These are phyloP conservation scores for Nineta flava DNA, from an alignment of 2,888 invertebrate genomes.

Conservation along the genomic window DNA sequence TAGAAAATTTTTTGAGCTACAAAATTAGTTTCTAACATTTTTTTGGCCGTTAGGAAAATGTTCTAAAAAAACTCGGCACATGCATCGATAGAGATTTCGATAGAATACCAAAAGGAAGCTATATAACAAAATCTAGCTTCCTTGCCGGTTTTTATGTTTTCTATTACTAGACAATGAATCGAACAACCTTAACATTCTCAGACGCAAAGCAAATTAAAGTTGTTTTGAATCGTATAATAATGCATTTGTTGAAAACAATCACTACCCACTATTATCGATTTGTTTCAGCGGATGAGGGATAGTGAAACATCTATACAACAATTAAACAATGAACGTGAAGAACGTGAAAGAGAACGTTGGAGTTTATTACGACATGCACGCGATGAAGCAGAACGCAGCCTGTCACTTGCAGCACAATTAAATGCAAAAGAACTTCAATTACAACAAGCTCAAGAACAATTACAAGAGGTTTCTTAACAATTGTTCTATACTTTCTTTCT, in stretches of 20 bases:
- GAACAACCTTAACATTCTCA: too few species aligned
- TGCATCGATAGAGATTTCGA: too few species aligned
- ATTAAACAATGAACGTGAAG: slow-evolving; percentile 43
- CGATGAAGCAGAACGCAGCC: slow-evolving; percentile 77
- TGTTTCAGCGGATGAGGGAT: slow-evolving; percentile 56
- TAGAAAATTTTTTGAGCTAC: too few species aligned
- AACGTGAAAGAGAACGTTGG: slow-evolving; percentile 78
- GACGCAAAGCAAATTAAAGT: not conserved
- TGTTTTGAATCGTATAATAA: not conserved
- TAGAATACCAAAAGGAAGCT: too few species aligned
- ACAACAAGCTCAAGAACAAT: slow-evolving; percentile 69
- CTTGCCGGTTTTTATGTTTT: too few species aligned
- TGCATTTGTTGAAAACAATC: not conserved
- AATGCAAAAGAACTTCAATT: slow-evolving; percentile 76
- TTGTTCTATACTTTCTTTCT: not conserved
- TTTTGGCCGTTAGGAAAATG: too few species aligned
- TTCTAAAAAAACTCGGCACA: too few species aligned
- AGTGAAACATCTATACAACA: slow-evolving; percentile 52
- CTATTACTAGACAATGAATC: too few species aligned
- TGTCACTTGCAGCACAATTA: slow-evolving; percentile 73
- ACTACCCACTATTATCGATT: slow-evolving; percentile 14
- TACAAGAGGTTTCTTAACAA: slow-evolving; percentile 47
- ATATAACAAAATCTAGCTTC: too few species aligned
- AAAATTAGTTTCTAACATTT: too few species aligned
- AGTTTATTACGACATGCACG: slow-evolving; percentile 73